Conservation (phyloP, 53 echinoderm and acorn worm species). For the Actinopyga echinites region DNA sequence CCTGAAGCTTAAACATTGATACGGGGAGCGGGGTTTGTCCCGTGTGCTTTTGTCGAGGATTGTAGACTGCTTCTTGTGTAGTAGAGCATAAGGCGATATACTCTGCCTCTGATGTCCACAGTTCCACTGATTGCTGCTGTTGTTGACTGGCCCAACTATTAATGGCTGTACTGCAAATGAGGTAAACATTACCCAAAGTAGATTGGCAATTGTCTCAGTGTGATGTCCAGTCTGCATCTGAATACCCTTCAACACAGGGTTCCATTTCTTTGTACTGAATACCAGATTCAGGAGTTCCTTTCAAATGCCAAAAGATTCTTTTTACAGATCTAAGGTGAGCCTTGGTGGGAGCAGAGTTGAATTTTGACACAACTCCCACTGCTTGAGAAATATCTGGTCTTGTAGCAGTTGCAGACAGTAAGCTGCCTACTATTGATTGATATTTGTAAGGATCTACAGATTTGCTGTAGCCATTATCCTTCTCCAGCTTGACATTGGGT, state of each 20-base stretch:
- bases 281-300: background rate
- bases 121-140: background rate
- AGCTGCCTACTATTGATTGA: background rate
- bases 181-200: background rate
- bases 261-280: slow-evolving; percentile 4
- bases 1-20: too few species aligned
- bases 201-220: background rate
- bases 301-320: background rate
- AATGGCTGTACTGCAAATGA: background rate
- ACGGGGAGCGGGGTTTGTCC: too few species aligned
- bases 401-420: background rate
- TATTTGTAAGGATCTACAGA: background rate
- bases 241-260: background rate
- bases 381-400: background rate
- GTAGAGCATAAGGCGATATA: background rate
- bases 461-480: slow-evolving; percentile 8
- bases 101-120: background rate
- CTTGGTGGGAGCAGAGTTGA: background rate
- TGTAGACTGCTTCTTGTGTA: slow-evolving; percentile 2
- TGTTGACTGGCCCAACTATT: background rate
- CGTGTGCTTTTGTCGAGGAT: too few species aligned
- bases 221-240: slow-evolving; percentile 1
- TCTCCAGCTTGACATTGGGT: background rate
- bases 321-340: background rate
- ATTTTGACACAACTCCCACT: background rate